phyloP scores from a whole-genome alignment of 2,888 invertebrate species.

The Caenorhabditis sulstoni region DNA sequence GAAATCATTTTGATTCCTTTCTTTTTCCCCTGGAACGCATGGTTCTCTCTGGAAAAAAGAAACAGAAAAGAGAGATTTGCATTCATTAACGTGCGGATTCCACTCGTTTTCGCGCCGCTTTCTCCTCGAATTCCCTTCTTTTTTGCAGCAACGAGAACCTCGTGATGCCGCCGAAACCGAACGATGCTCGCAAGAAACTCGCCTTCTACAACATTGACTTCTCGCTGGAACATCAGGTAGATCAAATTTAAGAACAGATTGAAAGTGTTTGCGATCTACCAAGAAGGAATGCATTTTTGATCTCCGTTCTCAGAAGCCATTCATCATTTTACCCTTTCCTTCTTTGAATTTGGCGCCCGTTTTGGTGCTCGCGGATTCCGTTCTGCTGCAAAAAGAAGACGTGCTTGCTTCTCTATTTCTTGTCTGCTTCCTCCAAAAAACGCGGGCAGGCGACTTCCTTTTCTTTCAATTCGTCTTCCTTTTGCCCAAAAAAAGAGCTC shows the following conservation, averaged over 20 bases:
- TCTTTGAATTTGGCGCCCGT: background rate
- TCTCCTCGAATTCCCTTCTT: background rate
- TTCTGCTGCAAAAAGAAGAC: no score
- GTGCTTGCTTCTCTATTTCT: conserved; percentile 26
- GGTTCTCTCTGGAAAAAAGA: conserved; percentile 13
- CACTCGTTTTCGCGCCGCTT: conserved; percentile 9
- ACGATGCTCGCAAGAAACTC: conserved; percentile 84
- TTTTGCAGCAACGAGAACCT: conserved; percentile 87
- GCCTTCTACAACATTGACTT: conserved; percentile 98
- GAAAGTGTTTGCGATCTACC: background rate
- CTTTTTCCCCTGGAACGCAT: conserved; percentile 15
- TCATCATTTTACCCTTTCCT: background rate
- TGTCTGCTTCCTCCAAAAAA: conserved; percentile 12
- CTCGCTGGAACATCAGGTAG: conserved; percentile 93
- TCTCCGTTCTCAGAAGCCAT: background rate
- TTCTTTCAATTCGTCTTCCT: conserved; percentile 15
- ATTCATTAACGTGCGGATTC: conserved; percentile 24
- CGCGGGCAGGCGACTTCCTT: conserved; percentile 20
- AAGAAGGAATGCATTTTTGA: conserved; percentile 5
- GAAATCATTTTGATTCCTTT: background rate
- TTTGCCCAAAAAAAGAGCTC: background rate
- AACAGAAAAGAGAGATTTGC: conserved; percentile 21
- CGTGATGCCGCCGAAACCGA: conserved; percentile 97
- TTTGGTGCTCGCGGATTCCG: background rate
- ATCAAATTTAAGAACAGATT: conserved; percentile 81